Evolutionary conservation across 1,140 invertebrate species (phyloP).

Genomic region (Camponotus floridanus): DNA sequence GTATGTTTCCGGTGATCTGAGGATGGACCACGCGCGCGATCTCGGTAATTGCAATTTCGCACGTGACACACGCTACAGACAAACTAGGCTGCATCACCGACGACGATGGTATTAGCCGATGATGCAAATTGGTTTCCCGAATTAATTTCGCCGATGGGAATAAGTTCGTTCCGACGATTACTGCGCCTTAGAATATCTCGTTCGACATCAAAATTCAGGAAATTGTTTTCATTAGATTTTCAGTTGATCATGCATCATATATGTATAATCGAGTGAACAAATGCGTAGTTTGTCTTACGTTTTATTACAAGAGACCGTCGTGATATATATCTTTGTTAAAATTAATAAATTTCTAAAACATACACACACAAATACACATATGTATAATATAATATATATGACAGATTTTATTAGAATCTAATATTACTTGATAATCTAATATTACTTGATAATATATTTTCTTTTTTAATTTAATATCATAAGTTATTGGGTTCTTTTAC

Average conservation of each 20-base stretch:
- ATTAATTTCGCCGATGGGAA: slow-evolving; percentile 69
- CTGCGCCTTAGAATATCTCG: slow-evolving; percentile 24
- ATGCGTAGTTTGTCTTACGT: neutral
- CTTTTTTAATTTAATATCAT: neutral
- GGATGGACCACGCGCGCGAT: slow-evolving; percentile 33
- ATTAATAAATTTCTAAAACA: neutral
- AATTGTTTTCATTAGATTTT: slow-evolving; percentile 54
- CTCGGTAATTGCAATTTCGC: slow-evolving; percentile 70
- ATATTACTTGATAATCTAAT: neutral
- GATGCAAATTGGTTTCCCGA: slow-evolving; percentile 71
- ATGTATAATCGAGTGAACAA: neutral
- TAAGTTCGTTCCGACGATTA: slow-evolving; percentile 59
- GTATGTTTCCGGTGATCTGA: slow-evolving; percentile 23
- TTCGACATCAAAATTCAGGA: slow-evolving; percentile 61
- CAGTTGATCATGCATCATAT: neutral
- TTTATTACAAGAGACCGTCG: neutral
- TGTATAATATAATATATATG: too few relatives aligned
- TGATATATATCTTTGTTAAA: neutral
- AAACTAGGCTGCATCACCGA: slow-evolving; percentile 51
- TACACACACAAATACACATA: too few relatives aligned
- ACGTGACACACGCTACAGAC: slow-evolving; percentile 56
- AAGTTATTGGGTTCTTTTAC: neutral
- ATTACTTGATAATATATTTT: neutral
- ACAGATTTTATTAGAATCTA: neutral
- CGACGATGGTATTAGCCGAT: slow-evolving; percentile 58